Base-by-base conservation (phyloP, 2,113 vertebrate species). In the Bostrychus sinensis region DNA sequence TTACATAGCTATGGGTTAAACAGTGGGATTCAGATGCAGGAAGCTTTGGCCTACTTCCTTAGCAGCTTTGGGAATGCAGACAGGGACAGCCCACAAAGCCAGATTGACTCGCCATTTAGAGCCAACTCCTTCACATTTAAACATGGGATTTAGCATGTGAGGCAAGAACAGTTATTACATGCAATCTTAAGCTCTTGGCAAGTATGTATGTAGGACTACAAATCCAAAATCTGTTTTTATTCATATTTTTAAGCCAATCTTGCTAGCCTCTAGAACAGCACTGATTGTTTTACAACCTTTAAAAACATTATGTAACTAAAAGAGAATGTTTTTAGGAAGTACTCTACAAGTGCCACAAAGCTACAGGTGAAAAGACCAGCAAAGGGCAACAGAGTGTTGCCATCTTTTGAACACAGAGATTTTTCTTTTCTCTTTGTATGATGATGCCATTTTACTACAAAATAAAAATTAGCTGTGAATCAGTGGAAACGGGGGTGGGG, bases 31-130 rank as follows among this genome's bases (percentile, higher is more conserved):
- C 62, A 62, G 56, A 62, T 36, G 39, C 75, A 84, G 84, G 78
- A 85, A 79, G 67, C 61, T 75, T 25, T 82, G 72, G 67, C 73
- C 72, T 81, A 79, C 76, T 89, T 90, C 85, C 86, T 90, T 63
- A 70, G 80, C 72, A 86, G 81, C 74, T 63, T 72, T 19, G 65
- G 74, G 84, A 90, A 88, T 85, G 74, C 50, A 70, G 62, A 32
- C 46, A 58, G 64, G 36, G 71, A 78, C 55, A 50, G 78, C 62
- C 69, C 69, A 86, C 63, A 81, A 71, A 82, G 56, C 48, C 66
- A 78, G 53, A 79, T 4, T 65, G 56, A 76, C 69, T 79, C 20
- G 59, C 32, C 8, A 13, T 50, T 76, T 61, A 25, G 41, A 78
- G 75, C 70, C 56, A 57, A 77, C 39, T 36, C 38, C 30, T 68